These are phyloP conservation scores for Nephrocerus scutellatus DNA, from an alignment of 2,888 invertebrate species.

Conservation along the genomic window DNA sequence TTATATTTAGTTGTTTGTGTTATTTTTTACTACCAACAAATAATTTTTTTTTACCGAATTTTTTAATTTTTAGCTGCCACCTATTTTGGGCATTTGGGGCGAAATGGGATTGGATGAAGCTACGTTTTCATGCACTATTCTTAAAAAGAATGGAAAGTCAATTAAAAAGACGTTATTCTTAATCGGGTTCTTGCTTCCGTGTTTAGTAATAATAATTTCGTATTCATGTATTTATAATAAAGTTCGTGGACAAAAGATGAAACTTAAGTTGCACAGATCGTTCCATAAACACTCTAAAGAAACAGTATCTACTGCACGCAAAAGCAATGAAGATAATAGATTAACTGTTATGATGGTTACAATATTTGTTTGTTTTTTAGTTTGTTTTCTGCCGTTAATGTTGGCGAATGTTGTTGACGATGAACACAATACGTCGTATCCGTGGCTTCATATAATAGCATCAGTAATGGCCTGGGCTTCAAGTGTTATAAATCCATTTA, in stretches of 20 bases:
- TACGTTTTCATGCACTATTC: conserved; percentile 85
- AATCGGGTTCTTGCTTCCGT: conserved; percentile 76
- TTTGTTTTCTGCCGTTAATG: conserved; percentile 83
- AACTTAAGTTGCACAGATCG: conserved; percentile 60
- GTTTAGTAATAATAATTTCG: conserved; percentile 74
- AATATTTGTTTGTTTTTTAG: conserved; percentile 78
- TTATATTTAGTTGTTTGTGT: not conserved
- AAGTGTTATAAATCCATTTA: conserved; percentile 81
- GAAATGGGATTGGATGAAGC: conserved; percentile 68
- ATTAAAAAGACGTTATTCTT: conserved; percentile 80
- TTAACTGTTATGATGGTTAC: conserved; percentile 80
- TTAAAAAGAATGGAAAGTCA: conserved; percentile 67
- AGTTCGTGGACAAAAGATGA: conserved; percentile 65
- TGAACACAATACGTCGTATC: conserved; percentile 62
- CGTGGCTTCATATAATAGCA: conserved; percentile 73
- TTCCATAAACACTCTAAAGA: conserved; percentile 36
- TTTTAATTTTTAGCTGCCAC: conserved; percentile 64
- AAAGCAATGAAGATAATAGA: conserved; percentile 65
- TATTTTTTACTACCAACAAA: not conserved
- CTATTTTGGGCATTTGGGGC: conserved; percentile 77
- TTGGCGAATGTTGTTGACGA: conserved; percentile 76
- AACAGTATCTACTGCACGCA: conserved; percentile 25
- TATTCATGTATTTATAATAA: conserved; percentile 81
- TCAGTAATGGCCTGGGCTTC: conserved; percentile 86
- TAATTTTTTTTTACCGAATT: conserved; percentile 6